These are phyloP conservation scores for Polypterus senegalus DNA, from an alignment of 2,113 vertebrate genomes.

Conservation along the genomic window DNA sequence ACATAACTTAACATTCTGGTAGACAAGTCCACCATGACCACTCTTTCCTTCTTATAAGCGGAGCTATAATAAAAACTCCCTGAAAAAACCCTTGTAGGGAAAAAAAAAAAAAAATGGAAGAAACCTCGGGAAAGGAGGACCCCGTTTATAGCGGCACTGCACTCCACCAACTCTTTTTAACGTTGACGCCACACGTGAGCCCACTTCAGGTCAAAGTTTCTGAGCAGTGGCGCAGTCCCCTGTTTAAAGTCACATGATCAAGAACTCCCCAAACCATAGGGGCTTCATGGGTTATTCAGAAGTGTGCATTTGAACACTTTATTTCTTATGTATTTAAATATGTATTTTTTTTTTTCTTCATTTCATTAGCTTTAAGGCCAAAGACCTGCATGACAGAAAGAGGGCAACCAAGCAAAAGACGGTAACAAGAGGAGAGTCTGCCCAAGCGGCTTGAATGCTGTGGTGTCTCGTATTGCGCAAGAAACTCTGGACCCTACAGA, in stretches of 20 bases:
- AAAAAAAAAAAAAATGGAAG: too few relatives aligned
- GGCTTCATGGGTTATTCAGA: conserved; percentile 22
- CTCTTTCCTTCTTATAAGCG: too few relatives aligned
- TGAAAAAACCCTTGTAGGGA: too few relatives aligned
- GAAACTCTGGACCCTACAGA: too few relatives aligned
- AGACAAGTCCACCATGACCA: too few relatives aligned
- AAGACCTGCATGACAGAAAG: conserved; percentile 85
- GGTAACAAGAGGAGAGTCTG: conserved; percentile 40
- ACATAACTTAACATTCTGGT: too few relatives aligned
- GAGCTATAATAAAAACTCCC: too few relatives aligned
- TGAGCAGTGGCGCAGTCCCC: neutral
- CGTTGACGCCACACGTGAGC: neutral
- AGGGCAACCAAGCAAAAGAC: conserved; percentile 44
- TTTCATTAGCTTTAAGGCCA: conserved; percentile 69
- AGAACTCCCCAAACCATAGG: conserved; percentile 23
- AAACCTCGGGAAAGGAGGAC: neutral
- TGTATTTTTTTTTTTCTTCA: conserved; percentile 17
- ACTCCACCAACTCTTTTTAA: neutral
- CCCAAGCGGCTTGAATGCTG: neutral
- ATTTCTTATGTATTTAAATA: conserved; percentile 17
- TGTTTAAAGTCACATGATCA: conserved; percentile 20
- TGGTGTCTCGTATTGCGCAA: too few relatives aligned
- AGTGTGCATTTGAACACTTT: neutral
- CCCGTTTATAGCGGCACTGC: neutral
- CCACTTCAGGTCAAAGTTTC: conserved; percentile 1